phyloP scores from a whole-genome alignment of 2,888 invertebrate species.

The Proisotoma minuta region DNA sequence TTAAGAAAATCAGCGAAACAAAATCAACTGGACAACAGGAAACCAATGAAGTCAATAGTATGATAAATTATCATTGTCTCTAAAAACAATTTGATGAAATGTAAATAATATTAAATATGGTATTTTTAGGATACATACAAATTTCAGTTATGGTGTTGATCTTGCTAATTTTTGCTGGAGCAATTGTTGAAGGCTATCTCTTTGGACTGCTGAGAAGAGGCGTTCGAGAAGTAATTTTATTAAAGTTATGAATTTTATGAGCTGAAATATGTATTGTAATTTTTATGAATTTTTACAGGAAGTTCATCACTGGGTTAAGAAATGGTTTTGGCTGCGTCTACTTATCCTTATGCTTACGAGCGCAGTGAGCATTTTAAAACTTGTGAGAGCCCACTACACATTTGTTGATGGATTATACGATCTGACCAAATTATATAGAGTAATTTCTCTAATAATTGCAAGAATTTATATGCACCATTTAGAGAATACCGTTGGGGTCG shows the following conservation, averaged over 20 bases:
- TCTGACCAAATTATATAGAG: conserved; percentile 7
- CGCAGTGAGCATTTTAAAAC: not conserved
- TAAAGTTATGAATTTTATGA: not conserved
- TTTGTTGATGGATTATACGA: conserved; percentile 5
- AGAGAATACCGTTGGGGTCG: conserved; percentile 7
- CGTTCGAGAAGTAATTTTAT: conserved; percentile 4
- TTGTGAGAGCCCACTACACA: not conserved
- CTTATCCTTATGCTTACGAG: not conserved
- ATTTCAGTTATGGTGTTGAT: not conserved
- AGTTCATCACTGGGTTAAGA: not conserved
- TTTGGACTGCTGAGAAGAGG: not conserved
- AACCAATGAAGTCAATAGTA: not conserved
- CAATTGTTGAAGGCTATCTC: conserved; percentile 9
- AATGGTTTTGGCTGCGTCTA: conserved; percentile 1
- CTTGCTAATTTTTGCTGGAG: conserved; percentile 1
- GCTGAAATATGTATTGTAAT: not conserved
- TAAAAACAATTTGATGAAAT: no score
- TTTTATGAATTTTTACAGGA: not conserved
- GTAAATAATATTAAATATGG: not conserved
- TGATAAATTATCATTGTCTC: no score
- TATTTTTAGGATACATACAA: not conserved
- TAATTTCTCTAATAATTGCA: not conserved
- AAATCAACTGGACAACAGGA: not conserved
- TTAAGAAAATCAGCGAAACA: not conserved
- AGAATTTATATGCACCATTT: conserved; percentile 2